Percentiles rank a stretch among this genome's conserved stretches.
Evolutionary conservation across 2,797 vertebrate species (phyloP).

Genomic region (Odontamblyopus rebecca): DNA sequence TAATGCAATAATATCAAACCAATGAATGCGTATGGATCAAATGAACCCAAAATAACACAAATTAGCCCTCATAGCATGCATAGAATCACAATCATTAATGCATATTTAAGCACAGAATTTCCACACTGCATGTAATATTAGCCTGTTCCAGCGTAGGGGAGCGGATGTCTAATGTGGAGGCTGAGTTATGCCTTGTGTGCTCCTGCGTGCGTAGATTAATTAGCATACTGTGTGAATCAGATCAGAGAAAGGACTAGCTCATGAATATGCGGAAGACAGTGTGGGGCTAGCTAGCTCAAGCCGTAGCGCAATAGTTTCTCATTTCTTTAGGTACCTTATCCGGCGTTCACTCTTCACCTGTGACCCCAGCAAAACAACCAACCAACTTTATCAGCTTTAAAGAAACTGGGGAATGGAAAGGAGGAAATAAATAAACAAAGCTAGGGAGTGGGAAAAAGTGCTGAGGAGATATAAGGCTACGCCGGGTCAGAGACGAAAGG

Average conservation of each 20-base stretch:
- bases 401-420: slow-evolving; percentile 47
- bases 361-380: slow-evolving; percentile 59
- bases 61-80: slow-evolving; percentile 20
- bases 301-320: slow-evolving; percentile 28
- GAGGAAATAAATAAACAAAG: slow-evolving; percentile 62
- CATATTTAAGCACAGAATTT: slow-evolving; percentile 23
- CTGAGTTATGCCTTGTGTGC: slow-evolving; percentile 44
- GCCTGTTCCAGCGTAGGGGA: slow-evolving; percentile 26
- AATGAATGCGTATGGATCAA: slow-evolving; percentile 51
- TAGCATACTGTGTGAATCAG: slow-evolving; percentile 58
- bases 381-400: slow-evolving; percentile 48
- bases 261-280: slow-evolving; percentile 58
- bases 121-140: slow-evolving; percentile 18
- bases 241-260: slow-evolving; percentile 52
- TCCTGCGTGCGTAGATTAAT: slow-evolving; percentile 34
- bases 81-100: slow-evolving; percentile 28
- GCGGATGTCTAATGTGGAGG: slow-evolving; percentile 43
- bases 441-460: slow-evolving; percentile 38
- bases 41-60: slow-evolving; percentile 52
- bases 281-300: slow-evolving; percentile 28
- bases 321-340: slow-evolving; percentile 21
- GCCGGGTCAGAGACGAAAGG: slow-evolving; percentile 58
- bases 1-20: slow-evolving; percentile 48
- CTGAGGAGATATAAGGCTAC: slow-evolving; percentile 65
- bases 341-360: slow-evolving; percentile 46